A percentile compares a stretch with the other conserved stretches of the same genome.
Evolutionary conservation across 2,113 vertebrate genomes (phyloP).

Genomic region (Halcyon senegalensis): DNA sequence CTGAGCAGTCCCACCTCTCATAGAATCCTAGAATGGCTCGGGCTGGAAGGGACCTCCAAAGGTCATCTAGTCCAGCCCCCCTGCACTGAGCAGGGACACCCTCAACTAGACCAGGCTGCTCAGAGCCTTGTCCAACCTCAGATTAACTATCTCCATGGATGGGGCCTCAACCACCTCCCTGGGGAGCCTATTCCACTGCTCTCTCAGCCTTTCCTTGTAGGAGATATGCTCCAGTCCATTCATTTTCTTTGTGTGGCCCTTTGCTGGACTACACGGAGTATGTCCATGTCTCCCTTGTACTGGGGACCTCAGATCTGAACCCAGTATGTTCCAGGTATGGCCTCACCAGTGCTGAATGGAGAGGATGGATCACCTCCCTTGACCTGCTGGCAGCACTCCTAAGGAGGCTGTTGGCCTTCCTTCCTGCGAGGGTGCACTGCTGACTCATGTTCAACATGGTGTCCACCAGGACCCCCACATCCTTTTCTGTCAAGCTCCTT

Average conservation of each 20-base stretch:
- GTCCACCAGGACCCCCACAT: background rate
- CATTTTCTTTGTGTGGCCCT: background rate
- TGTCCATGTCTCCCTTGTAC: background rate
- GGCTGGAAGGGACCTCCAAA: no score
- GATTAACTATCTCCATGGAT: no score
- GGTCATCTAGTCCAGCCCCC: no score
- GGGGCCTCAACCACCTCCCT: no score
- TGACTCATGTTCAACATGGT: background rate
- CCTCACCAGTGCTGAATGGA: background rate
- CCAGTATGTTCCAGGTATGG: background rate
- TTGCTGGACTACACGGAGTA: background rate
- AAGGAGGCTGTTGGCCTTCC: background rate
- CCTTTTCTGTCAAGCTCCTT: background rate
- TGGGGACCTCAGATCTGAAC: background rate
- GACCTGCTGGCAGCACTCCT: background rate
- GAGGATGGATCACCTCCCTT: background rate
- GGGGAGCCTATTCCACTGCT: background rate
- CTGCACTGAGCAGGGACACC: no score
- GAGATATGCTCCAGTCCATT: background rate
- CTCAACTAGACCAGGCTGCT: no score
- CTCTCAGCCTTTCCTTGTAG: background rate
- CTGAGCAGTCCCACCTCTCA: background rate
- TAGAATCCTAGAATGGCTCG: no score
- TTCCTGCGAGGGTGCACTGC: fast-evolving
- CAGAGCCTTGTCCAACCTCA: no score